phyloP scores from a whole-genome alignment of 2,113 vertebrate species.

The Platichthys flesus region DNA sequence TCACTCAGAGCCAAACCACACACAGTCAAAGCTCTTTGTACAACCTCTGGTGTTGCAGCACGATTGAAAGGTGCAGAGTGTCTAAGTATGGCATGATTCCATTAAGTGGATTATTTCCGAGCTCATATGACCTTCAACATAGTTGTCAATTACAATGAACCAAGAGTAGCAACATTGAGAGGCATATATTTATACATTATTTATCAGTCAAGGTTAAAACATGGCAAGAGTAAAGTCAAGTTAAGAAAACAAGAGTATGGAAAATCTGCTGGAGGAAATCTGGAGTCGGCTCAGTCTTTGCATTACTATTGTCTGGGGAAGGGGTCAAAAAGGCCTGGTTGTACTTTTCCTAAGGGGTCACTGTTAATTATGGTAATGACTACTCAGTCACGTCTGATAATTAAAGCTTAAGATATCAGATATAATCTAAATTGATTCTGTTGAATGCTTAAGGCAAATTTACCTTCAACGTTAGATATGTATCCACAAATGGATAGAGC shows the following conservation, averaged over 20 bases:
- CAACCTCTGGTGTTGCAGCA: constrained; percentile 56
- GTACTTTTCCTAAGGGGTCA: background rate
- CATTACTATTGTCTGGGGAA: background rate
- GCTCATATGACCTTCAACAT: constrained; percentile 62
- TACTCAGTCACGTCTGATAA: background rate
- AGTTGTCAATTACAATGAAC: constrained; percentile 55
- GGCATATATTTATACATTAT: constrained; percentile 24
- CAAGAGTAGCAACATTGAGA: constrained; percentile 42
- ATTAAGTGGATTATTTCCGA: constrained; percentile 70
- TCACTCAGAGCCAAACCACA: constrained; percentile 48
- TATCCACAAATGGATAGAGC: background rate
- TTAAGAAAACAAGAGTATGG: constrained; percentile 22
- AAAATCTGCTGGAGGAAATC: constrained; percentile 15
- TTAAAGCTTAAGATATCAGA: background rate
- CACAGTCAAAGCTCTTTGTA: constrained; percentile 51
- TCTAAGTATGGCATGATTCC: constrained; percentile 52
- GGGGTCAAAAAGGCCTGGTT: background rate
- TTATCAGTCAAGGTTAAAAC: constrained; percentile 36
- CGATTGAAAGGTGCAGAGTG: constrained; percentile 33
- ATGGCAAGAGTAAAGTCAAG: constrained; percentile 19
- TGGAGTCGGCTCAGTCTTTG: background rate
- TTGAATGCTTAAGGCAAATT: background rate
- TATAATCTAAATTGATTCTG: constrained; percentile 1
- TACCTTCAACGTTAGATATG: background rate
- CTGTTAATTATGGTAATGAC: background rate